phyloP scores from a whole-genome alignment of 2,113 vertebrate genomes.

The Actinemys pallida region DNA sequence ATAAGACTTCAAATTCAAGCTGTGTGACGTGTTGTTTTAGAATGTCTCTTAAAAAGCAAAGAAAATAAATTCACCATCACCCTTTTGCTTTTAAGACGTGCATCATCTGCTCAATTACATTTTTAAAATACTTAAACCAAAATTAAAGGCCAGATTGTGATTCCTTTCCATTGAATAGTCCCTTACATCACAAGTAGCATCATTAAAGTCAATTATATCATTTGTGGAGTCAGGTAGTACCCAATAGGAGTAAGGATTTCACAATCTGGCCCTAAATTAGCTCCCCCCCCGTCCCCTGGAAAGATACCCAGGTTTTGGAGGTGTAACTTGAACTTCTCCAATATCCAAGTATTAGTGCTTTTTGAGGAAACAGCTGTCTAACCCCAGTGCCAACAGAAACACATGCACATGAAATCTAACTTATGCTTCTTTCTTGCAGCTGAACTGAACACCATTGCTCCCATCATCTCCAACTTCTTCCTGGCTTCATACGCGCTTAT shows the following conservation, averaged over 20 bases:
- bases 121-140: conserved; percentile 6
- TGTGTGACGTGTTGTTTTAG: neutral
- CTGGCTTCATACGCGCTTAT: conserved; percentile 97
- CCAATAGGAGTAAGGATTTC: neutral
- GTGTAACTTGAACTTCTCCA: neutral
- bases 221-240: neutral
- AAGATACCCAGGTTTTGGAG: neutral
- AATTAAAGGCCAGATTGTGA: neutral
- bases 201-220: neutral
- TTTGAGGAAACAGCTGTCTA: conserved; percentile 10
- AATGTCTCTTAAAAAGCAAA: neutral
- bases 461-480: conserved; percentile 99
- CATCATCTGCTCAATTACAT: neutral
- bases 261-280: neutral
- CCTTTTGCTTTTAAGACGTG: neutral
- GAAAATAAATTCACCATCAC: neutral
- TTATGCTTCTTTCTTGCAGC: conserved; percentile 79
- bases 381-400: neutral
- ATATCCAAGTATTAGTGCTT: neutral
- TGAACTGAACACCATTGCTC: conserved; percentile 93
- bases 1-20: neutral
- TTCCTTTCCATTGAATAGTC: neutral
- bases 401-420: neutral
- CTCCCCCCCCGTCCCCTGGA: neutral
- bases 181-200: neutral